phyloP scores from a whole-genome alignment of 2,888 invertebrate genomes.

The Esperia sulphurella region DNA sequence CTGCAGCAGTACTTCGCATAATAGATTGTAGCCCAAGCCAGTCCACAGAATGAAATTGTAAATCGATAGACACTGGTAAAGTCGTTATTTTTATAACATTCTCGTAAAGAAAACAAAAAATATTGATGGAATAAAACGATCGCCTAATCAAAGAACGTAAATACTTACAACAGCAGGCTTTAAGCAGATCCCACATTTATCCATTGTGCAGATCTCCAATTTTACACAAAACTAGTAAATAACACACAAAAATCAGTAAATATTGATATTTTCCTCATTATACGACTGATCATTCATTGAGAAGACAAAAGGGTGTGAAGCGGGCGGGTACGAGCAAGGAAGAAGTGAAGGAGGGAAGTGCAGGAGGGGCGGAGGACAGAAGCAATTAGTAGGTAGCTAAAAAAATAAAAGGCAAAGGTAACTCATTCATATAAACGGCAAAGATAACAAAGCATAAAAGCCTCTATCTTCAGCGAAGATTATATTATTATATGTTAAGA shows the following conservation, averaged over 20 bases:
- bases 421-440: no score
- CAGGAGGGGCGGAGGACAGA: background rate
- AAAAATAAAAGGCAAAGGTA: no score
- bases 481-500: no score
- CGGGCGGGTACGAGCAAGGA: constrained; percentile 37
- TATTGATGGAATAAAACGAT: constrained; percentile 46
- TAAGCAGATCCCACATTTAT: constrained; percentile 71
- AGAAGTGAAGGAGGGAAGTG: background rate
- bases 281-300: constrained; percentile 32
- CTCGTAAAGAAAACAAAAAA: constrained; percentile 72
- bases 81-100: constrained; percentile 65
- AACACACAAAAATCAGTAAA: constrained; percentile 50
- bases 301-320: constrained; percentile 56
- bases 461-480: no score
- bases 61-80: constrained; percentile 23
- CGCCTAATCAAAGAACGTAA: constrained; percentile 25
- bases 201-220: constrained; percentile 45
- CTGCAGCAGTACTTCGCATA: constrained; percentile 3
- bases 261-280: constrained; percentile 54
- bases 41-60: constrained; percentile 2
- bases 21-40: constrained; percentile 16
- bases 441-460: no score
- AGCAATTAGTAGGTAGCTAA: no score
- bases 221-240: constrained; percentile 35
- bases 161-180: constrained; percentile 69